Evolutionary conservation across 2,888 invertebrate genomes (phyloP).

Genomic region (Latrodectus hesperus): DNA sequence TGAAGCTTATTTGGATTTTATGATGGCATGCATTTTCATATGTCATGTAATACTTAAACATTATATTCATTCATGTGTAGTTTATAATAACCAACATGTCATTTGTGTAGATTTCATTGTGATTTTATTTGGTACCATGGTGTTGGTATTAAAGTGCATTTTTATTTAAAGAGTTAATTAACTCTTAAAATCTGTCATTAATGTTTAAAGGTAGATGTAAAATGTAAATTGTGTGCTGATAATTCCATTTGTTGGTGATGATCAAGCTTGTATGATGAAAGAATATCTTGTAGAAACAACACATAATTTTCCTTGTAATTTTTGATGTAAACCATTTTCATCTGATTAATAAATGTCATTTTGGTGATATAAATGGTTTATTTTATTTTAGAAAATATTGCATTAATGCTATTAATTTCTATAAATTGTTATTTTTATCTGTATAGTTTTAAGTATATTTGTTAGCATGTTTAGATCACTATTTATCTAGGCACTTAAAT

Average conservation of each 20-base stretch:
- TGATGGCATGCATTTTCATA: slow-evolving; percentile 18
- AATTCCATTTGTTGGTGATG: slow-evolving; percentile 20
- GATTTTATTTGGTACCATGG: slow-evolving; percentile 58
- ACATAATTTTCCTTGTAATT: slow-evolving; percentile 45
- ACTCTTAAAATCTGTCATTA: slow-evolving; percentile 40
- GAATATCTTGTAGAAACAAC: slow-evolving; percentile 34
- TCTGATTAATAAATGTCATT: slow-evolving; percentile 63
- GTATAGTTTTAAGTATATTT: no score
- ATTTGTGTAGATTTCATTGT: slow-evolving; percentile 64
- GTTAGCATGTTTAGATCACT: no score
- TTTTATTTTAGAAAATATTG: no score
- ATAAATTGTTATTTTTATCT: no score
- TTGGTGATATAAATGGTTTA: not conserved
- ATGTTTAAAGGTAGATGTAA: slow-evolving; percentile 57
- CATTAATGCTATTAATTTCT: no score
- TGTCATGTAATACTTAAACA: slow-evolving; percentile 50
- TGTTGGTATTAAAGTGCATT: slow-evolving; percentile 45
- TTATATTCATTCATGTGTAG: slow-evolving; percentile 53
- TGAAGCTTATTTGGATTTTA: not conserved
- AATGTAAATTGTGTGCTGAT: slow-evolving; percentile 57
- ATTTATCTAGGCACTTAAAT: no score
- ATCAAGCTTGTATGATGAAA: slow-evolving; percentile 22
- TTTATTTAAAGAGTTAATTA: slow-evolving; percentile 29
- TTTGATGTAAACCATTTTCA: slow-evolving; percentile 51
- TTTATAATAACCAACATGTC: slow-evolving; percentile 43